Evolutionary conservation across 2,797 vertebrate species (phyloP).

Genomic region (Bradypodion ventrale): DNA sequence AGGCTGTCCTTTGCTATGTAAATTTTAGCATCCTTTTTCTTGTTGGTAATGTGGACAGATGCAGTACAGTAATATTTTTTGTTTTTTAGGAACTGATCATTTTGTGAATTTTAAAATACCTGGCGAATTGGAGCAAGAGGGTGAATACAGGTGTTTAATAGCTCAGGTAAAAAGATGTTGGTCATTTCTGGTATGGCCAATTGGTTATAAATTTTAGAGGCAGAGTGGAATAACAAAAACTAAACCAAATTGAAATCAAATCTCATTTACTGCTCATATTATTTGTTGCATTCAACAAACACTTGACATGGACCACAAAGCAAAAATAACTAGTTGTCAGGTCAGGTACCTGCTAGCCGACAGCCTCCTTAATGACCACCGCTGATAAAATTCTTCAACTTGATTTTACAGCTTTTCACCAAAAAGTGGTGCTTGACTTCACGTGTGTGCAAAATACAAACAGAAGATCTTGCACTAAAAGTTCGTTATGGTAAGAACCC

Average conservation of each 20-base stretch:
- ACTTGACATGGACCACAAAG: neutral
- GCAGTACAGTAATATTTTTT: too few relatives aligned
- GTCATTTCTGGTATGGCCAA: neutral
- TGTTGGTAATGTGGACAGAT: too few relatives aligned
- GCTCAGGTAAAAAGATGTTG: neutral
- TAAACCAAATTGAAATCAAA: neutral
- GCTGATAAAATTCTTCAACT: neutral
- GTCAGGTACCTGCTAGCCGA: neutral
- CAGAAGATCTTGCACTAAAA: neutral
- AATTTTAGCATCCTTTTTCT: too few relatives aligned
- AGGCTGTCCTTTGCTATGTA: too few relatives aligned
- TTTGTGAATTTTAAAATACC: neutral
- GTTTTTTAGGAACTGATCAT: too few relatives aligned
- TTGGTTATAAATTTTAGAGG: neutral
- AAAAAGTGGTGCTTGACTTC: neutral
- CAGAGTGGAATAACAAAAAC: neutral
- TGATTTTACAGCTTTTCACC: neutral
- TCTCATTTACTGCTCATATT: neutral
- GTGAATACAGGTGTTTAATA: neutral
- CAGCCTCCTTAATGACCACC: neutral
- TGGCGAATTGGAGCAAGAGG: neutral
- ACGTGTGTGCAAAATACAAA: slow-evolving; percentile 1
- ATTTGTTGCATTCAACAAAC: neutral
- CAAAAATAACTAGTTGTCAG: neutral
- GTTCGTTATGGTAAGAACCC: slow-evolving; percentile 6